A percentile compares a stretch with the other conserved stretches of the same genome.
Conservation (phyloP, 1,140 invertebrate genomes). For the Anoplolepis gracilipes region DNA sequence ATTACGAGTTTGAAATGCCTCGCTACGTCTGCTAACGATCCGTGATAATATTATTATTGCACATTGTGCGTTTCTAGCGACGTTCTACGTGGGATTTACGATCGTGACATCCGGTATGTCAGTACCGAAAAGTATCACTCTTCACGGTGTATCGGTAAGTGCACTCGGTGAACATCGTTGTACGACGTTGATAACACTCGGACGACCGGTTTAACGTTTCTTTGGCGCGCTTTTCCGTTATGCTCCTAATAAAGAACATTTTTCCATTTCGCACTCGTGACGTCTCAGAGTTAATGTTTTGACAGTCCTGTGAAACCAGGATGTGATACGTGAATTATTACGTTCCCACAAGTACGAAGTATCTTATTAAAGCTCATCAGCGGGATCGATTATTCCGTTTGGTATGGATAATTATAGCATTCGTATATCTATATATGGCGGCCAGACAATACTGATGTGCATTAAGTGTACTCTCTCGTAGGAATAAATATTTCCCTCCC, state of each 20-base stretch:
- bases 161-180: constrained; percentile 18
- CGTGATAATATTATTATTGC: constrained; percentile 47
- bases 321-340: constrained; percentile 45
- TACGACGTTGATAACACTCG: constrained; percentile 42
- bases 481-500: constrained; percentile 21
- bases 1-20: constrained; percentile 43
- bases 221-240: constrained; percentile 36
- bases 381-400: constrained; percentile 52
- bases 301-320: constrained; percentile 39
- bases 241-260: constrained; percentile 24
- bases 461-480: constrained; percentile 28
- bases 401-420: constrained; percentile 53
- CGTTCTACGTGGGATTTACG: constrained; percentile 26
- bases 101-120: constrained; percentile 38
- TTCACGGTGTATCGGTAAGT: constrained; percentile 30
- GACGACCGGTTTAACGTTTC: constrained; percentile 50
- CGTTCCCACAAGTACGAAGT: constrained; percentile 7
- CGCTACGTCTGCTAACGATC: constrained; percentile 53
- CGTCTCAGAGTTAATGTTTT: constrained; percentile 44
- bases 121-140: constrained; percentile 44
- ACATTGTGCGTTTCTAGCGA: constrained; percentile 4
- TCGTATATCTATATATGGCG: constrained; percentile 43
- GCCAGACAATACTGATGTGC: constrained; percentile 18
- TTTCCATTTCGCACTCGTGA: constrained; percentile 31
- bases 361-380: constrained; percentile 58